These are phyloP conservation scores for Centroberyx gerrardi DNA, from an alignment of 2,797 vertebrate species.

Conservation along the genomic window DNA sequence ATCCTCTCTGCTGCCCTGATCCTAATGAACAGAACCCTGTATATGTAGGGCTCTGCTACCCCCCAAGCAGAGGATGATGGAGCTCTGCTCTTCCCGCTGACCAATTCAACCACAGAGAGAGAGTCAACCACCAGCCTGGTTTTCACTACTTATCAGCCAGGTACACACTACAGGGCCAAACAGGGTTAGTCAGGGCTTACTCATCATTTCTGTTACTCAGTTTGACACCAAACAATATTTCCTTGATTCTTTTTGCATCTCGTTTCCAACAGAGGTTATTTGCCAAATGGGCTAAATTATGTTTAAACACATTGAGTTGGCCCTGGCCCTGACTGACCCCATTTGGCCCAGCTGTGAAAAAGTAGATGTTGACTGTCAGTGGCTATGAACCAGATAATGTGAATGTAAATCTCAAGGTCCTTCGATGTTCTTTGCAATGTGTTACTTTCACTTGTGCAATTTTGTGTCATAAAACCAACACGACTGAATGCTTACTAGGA, in stretches of 20 bases:
- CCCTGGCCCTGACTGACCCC: neutral
- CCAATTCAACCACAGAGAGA: constrained; percentile 11
- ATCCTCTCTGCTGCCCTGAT: constrained; percentile 14
- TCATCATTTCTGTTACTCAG: neutral
- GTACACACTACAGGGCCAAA: neutral
- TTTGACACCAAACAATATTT: constrained; percentile 5
- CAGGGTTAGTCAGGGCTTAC: neutral
- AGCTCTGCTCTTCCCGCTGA: constrained; percentile 12
- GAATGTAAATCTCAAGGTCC: constrained; percentile 38
- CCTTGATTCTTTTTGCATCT: neutral
- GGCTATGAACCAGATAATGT: constrained; percentile 38
- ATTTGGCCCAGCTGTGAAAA: constrained; percentile 21
- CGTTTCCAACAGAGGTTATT: constrained; percentile 1
- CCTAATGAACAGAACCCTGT: neutral
- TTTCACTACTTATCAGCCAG: constrained; percentile 28
- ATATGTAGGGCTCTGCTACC: constrained; percentile 6
- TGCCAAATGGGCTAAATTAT: neutral
- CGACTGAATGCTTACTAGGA: neutral
- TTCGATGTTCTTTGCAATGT: constrained; percentile 44
- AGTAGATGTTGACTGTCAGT: constrained; percentile 1
- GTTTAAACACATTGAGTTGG: neutral
- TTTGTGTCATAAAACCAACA: neutral
- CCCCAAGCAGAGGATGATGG: constrained; percentile 18
- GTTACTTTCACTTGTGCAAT: neutral
- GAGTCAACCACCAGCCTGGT: constrained; percentile 15